phyloP scores from a whole-genome alignment of 2,888 invertebrate genomes.

The Leuctra nigra region DNA sequence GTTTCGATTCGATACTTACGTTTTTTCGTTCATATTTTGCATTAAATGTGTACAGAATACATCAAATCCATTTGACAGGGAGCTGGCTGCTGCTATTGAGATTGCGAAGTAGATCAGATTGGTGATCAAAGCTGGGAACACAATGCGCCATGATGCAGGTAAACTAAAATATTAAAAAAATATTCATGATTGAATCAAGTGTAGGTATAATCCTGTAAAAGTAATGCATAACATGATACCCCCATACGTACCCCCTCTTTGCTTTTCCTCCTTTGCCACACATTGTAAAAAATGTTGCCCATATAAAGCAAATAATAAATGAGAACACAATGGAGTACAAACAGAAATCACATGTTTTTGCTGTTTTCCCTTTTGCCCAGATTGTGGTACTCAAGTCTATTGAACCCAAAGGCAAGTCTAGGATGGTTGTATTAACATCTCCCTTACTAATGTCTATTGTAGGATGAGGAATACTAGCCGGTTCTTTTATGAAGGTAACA shows the following conservation, averaged over 20 bases:
- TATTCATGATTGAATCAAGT: not conserved
- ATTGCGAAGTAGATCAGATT: constrained; percentile 19
- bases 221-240: too few species aligned
- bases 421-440: too few species aligned
- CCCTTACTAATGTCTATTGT: too few species aligned
- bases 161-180: constrained; percentile 2
- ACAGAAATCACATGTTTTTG: constrained; percentile 22
- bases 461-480: too few species aligned
- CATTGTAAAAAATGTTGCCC: constrained; percentile 25
- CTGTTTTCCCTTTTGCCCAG: too few species aligned
- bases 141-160: constrained; percentile 23
- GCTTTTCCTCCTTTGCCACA: constrained; percentile 25
- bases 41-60: constrained; percentile 20
- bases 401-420: too few species aligned
- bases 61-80: constrained; percentile 16
- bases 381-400: too few species aligned
- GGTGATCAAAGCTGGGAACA: constrained; percentile 21
- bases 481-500: constrained; percentile 18
- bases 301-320: constrained; percentile 22
- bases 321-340: constrained; percentile 20
- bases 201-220: not conserved
- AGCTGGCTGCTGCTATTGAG: constrained; percentile 18
- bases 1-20: too few species aligned
- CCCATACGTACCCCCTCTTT: constrained; percentile 22
- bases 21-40: constrained; percentile 19